A percentile compares a stretch with the other conserved stretches of the same genome.
Conservation (phyloP, 2,113 vertebrate genomes). For the Anguilla rostrata region DNA sequence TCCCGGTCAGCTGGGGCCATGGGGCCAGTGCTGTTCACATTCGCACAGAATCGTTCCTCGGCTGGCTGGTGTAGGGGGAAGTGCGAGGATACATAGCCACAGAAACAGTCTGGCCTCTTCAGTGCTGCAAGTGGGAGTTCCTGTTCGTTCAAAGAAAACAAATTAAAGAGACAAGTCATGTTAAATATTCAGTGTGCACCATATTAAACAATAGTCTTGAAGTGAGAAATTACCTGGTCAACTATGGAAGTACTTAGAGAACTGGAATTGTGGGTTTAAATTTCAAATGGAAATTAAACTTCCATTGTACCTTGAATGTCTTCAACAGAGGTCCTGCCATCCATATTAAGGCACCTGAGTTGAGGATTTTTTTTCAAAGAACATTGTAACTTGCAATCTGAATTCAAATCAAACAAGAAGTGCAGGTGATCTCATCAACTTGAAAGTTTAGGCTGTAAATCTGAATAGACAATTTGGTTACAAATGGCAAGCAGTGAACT, state of each 20-base stretch:
- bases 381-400: too few relatives aligned
- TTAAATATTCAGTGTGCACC: neutral
- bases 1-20: conserved; percentile 18
- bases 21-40: conserved; percentile 35
- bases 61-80: conserved; percentile 68
- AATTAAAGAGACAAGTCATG: neutral
- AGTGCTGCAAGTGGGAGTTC: conserved; percentile 87
- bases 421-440: too few relatives aligned
- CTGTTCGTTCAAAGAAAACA: conserved; percentile 50
- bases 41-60: conserved; percentile 63
- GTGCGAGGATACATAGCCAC: conserved; percentile 73
- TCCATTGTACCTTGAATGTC: neutral
- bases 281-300: neutral
- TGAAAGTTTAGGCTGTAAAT: too few relatives aligned
- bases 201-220: neutral
- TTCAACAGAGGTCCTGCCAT: neutral
- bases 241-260: neutral
- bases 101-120: conserved; percentile 77
- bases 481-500: too few relatives aligned
- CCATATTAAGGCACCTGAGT: neutral
- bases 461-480: too few relatives aligned
- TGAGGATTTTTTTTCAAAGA: too few relatives aligned
- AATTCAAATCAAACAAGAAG: too few relatives aligned
- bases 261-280: neutral
- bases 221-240: neutral